A percentile compares a stretch with the other conserved stretches of the same genome.
Conservation (phyloP, 2,888 invertebrate species). For the Blastobasis lacticolella region DNA sequence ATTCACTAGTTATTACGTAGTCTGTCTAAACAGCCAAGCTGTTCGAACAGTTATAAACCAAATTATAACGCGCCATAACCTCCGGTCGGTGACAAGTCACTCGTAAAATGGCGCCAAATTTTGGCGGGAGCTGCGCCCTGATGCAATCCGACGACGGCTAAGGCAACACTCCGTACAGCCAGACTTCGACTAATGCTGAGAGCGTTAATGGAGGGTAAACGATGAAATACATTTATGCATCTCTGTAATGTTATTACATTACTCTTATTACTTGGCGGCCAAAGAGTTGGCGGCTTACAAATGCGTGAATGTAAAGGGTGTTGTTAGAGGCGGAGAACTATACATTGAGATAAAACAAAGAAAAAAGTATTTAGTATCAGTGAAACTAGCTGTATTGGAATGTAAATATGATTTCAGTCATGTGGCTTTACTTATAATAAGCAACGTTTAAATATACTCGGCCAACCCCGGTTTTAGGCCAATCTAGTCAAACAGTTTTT, state of each 20-base stretch:
- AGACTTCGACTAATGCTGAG: slow-evolving; percentile 43
- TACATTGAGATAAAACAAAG: too few relatives aligned
- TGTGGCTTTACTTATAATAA: too few relatives aligned
- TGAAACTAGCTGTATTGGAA: too few relatives aligned
- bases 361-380: too few relatives aligned
- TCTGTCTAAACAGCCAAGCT: slow-evolving; percentile 33
- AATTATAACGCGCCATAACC: slow-evolving; percentile 71
- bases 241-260: slow-evolving; percentile 31
- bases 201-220: slow-evolving; percentile 59
- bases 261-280: neutral
- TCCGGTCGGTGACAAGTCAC: slow-evolving; percentile 57
- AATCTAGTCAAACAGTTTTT: too few relatives aligned
- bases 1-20: slow-evolving; percentile 25
- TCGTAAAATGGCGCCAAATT: slow-evolving; percentile 68
- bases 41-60: slow-evolving; percentile 53
- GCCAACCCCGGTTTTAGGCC: too few relatives aligned
- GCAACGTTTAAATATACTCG: too few relatives aligned
- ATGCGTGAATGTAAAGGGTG: too few relatives aligned
- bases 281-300: too few relatives aligned
- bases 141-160: slow-evolving; percentile 26
- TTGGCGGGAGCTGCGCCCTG: slow-evolving; percentile 42
- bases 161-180: slow-evolving; percentile 31
- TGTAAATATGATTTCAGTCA: too few relatives aligned
- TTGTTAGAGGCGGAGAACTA: too few relatives aligned
- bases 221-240: slow-evolving; percentile 57